Percentiles rank a stretch among this genome's conserved stretches.
phyloP scores from a whole-genome alignment of 2,797 vertebrate species.

The Gouania willdenowi region DNA sequence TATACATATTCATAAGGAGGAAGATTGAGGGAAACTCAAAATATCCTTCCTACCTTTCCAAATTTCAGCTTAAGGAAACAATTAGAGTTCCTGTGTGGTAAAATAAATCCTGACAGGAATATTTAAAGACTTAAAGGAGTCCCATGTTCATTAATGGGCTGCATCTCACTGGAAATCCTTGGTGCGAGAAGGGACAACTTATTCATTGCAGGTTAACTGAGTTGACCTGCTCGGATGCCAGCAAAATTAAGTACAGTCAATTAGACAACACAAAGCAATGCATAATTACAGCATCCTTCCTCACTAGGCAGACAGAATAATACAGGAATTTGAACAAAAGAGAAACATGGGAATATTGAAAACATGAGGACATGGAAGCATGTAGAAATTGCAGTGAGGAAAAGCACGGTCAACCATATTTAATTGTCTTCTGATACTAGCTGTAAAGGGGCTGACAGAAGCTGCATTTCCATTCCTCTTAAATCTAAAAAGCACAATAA shows the following conservation, averaged over 20 bases:
- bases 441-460: too few relatives aligned
- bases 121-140: slow-evolving; percentile 53
- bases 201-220: slow-evolving; percentile 69
- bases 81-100: slow-evolving; percentile 7
- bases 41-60: slow-evolving; percentile 31
- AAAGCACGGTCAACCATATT: too few relatives aligned
- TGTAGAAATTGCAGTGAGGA: too few relatives aligned
- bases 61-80: slow-evolving; percentile 18
- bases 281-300: slow-evolving; percentile 30
- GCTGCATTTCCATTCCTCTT: too few relatives aligned
- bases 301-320: slow-evolving; percentile 9
- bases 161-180: slow-evolving; percentile 54
- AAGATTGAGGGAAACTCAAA: slow-evolving; percentile 19
- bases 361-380: too few relatives aligned
- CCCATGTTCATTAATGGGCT: slow-evolving; percentile 42
- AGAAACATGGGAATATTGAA: not conserved
- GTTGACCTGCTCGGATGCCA: slow-evolving; percentile 62
- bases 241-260: slow-evolving; percentile 61
- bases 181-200: slow-evolving; percentile 51
- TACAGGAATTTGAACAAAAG: slow-evolving; percentile 11
- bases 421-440: too few relatives aligned
- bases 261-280: slow-evolving; percentile 40
- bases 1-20: slow-evolving; percentile 24
- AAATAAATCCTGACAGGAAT: slow-evolving; percentile 56
- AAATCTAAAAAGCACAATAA: too few relatives aligned